Base-by-base conservation (phyloP, 2,113 vertebrate species). In the Anhinga rufa region DNA sequence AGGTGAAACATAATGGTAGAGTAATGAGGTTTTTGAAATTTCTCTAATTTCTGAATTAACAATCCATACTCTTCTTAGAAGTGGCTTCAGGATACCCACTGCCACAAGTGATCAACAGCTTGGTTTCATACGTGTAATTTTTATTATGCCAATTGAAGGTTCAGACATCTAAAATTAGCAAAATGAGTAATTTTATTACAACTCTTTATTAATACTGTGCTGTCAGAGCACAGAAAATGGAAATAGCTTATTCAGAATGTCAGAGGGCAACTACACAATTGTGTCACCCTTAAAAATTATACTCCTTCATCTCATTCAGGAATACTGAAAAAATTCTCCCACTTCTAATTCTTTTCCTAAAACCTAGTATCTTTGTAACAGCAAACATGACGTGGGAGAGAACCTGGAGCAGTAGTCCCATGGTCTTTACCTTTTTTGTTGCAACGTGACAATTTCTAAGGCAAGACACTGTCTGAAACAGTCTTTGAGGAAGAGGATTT, bases 101-200 rank as follows among this genome's bases (percentile, higher is more conserved):
- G 32, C 36, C 83, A 92, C 52, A 82, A 86, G 40, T 68, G 88
- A 86, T 44, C 80, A 71, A 88, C 48, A 86, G 13, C 60, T 86
- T 88, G 21, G 58, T 52, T 96, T 96, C 34, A 5, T 60, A 84
- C 79, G 10, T 68, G 34, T 54, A 82, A 69, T 79, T 93, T 88
- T 86, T 83, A 71, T 86, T 60, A 82, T 0, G 0, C 6, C 92
- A 83, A 95, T 78, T 85, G 61, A 86, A 92, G 28, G 48, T 88
- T 96, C 88, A 91, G 72, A 72, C 61, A 91, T 94, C 80, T 46
- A 76, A 92, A 88, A 88, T 74, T 38, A 94, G 68, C 58, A 93
- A 90, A 94, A 90, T 64, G 46, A 60, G 42, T 46, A 19, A 62
- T 88, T 88, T 94, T 92, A 90, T 92, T 96, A 65, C 26, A 78